Percentiles rank a stretch among this genome's conserved stretches.
Conservation (phyloP, 2,888 invertebrate genomes). For the Drosophila diplacantha region DNA sequence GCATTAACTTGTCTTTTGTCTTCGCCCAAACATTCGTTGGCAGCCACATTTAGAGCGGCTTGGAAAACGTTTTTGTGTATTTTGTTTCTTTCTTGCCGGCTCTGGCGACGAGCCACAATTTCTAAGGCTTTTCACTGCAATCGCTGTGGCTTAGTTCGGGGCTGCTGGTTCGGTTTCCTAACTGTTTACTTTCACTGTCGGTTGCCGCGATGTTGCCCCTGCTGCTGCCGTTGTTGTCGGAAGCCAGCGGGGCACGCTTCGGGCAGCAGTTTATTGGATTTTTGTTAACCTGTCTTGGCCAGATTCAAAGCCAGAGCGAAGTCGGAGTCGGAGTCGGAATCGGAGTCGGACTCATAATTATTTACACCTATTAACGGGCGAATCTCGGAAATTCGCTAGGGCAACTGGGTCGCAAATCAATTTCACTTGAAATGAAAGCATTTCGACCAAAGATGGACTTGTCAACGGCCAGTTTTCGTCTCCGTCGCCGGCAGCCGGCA, state of each 20-base stretch:
- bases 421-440: slow-evolving; percentile 70
- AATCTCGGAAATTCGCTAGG: slow-evolving; percentile 57
- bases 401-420: slow-evolving; percentile 71
- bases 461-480: slow-evolving; percentile 44
- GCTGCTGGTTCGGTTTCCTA: slow-evolving; percentile 49
- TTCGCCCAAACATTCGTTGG: slow-evolving; percentile 21
- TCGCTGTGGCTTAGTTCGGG: slow-evolving; percentile 34
- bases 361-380: slow-evolving; percentile 65
- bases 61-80: slow-evolving; percentile 35
- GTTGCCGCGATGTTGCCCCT: slow-evolving; percentile 35
- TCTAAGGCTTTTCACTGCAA: slow-evolving; percentile 58
- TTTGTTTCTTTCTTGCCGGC: slow-evolving; percentile 25
- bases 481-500: slow-evolving; percentile 6
- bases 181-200: slow-evolving; percentile 70
- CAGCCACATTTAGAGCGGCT: slow-evolving; percentile 25
- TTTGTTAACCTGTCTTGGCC: slow-evolving; percentile 44
- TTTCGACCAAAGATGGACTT: slow-evolving; percentile 61
- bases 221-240: slow-evolving; percentile 45
- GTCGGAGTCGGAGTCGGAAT: background rate
- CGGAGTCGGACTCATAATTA: slow-evolving; percentile 55
- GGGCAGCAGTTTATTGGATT: slow-evolving; percentile 45
- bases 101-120: slow-evolving; percentile 51
- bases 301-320: slow-evolving; percentile 13
- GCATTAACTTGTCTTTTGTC: slow-evolving; percentile 49
- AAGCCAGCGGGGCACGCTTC: slow-evolving; percentile 58